These are phyloP conservation scores for Acleris laterana DNA, from an alignment of 2,888 invertebrate genomes.

Conservation along the genomic window DNA sequence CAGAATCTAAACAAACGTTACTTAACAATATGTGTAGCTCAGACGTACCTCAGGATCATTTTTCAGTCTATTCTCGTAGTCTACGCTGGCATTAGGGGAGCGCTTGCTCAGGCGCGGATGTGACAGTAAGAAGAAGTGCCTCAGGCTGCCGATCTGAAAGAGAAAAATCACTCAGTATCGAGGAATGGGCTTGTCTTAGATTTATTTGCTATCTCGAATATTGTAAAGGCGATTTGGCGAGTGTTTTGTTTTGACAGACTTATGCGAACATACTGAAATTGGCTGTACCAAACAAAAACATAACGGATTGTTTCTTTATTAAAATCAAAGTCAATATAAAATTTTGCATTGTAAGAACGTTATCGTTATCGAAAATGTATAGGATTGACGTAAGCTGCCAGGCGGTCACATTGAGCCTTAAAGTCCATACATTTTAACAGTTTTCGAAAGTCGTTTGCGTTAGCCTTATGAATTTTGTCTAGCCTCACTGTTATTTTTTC, in stretches of 20 bases:
- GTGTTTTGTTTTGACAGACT: neutral
- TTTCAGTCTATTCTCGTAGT: slow-evolving; percentile 67
- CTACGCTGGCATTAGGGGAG: slow-evolving; percentile 69
- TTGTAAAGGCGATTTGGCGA: neutral
- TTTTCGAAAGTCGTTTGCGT: too few species aligned
- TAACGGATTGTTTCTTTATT: too few species aligned
- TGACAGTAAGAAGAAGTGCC: slow-evolving; percentile 71
- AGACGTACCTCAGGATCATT: slow-evolving; percentile 76
- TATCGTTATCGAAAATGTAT: too few species aligned
- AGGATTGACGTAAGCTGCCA: too few species aligned
- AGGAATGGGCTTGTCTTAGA: neutral
- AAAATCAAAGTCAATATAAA: too few species aligned
- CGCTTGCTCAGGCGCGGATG: slow-evolving; percentile 76
- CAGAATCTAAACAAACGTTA: neutral
- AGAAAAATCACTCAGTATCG: slow-evolving; percentile 44
- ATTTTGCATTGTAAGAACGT: too few species aligned
- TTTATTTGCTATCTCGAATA: neutral
- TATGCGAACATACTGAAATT: neutral
- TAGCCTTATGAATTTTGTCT: too few species aligned
- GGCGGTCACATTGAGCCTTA: too few species aligned
- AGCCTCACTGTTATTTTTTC: too few species aligned
- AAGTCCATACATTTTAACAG: too few species aligned
- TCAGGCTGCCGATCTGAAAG: slow-evolving; percentile 77
- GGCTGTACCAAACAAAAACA: too few species aligned
- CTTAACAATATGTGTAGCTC: neutral